Conservation (phyloP, 2,797 vertebrate species). For the Mormyrops boulengeri region DNA sequence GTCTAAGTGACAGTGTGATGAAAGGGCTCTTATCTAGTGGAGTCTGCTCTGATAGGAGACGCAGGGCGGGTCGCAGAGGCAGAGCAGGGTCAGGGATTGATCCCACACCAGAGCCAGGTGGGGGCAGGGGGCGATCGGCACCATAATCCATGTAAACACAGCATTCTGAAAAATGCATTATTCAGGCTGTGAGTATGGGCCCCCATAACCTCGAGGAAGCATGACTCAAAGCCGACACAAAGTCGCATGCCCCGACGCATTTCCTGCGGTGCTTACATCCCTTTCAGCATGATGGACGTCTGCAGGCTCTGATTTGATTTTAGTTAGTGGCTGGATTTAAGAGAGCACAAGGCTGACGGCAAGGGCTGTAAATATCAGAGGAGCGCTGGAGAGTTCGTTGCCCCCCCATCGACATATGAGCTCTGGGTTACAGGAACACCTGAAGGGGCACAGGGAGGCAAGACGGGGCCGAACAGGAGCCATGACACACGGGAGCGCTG, state of each 20-base stretch:
- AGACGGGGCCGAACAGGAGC: not conserved
- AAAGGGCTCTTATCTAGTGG: not conserved
- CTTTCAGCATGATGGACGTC: not conserved
- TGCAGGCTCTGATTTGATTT: not conserved
- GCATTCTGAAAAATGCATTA: not conserved
- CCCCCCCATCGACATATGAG: not conserved
- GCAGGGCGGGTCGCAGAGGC: not conserved
- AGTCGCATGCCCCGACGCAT: not conserved
- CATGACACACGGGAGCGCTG: not conserved
- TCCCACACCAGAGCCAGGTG: not conserved
- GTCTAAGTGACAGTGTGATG: not conserved
- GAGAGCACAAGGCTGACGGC: not conserved
- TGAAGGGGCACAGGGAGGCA: not conserved
- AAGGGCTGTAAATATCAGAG: not conserved
- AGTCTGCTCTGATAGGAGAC: not conserved
- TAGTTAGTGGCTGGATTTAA: not conserved
- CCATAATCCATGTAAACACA: not conserved
- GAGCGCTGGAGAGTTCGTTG: not conserved
- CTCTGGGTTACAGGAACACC: not conserved
- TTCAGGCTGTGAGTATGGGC: not conserved
- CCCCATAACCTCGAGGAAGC: not conserved
- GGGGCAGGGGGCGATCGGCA: not conserved
- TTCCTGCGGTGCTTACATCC: not conserved
- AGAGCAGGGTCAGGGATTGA: not conserved
- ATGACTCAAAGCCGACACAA: not conserved